These are phyloP conservation scores for Asbolus verrucosus DNA, from an alignment of 1,140 invertebrate species.

Conservation along the genomic window DNA sequence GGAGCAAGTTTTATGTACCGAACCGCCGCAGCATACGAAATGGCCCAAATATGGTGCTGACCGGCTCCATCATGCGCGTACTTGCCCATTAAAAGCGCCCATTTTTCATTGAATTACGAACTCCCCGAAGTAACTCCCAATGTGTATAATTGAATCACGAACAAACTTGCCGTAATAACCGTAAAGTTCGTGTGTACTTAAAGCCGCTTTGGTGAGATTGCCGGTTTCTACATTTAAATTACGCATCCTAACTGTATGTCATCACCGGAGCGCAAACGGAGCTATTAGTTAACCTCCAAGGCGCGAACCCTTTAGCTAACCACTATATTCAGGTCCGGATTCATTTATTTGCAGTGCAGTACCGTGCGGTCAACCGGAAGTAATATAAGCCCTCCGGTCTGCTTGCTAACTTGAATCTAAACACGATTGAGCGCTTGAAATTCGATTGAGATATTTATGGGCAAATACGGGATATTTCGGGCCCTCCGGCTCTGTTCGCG, in stretches of 20 bases:
- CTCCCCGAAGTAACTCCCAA: conserved; percentile 5
- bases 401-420: conserved; percentile 51
- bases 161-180: conserved; percentile 43
- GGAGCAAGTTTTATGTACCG: conserved; percentile 40
- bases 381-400: conserved; percentile 49
- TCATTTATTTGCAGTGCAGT: conserved; percentile 51
- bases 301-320: conserved; percentile 47
- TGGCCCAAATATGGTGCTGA: background rate
- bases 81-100: conserved; percentile 2
- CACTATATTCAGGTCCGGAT: conserved; percentile 30
- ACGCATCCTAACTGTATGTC: conserved; percentile 43
- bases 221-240: conserved; percentile 40
- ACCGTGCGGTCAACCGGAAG: conserved; percentile 51
- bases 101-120: conserved; percentile 29
- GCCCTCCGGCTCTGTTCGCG: conserved; percentile 5
- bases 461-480: conserved; percentile 52
- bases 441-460: conserved; percentile 56
- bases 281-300: conserved; percentile 47
- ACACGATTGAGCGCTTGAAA: conserved; percentile 51
- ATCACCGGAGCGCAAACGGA: conserved; percentile 41
- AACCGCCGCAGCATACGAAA: conserved; percentile 22
- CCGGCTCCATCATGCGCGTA: background rate
- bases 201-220: conserved; percentile 40
- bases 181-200: conserved; percentile 41
- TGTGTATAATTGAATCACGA: conserved; percentile 42